phyloP scores from a whole-genome alignment of 1,140 invertebrate genomes.

The Trypoxylus dichotomus region DNA sequence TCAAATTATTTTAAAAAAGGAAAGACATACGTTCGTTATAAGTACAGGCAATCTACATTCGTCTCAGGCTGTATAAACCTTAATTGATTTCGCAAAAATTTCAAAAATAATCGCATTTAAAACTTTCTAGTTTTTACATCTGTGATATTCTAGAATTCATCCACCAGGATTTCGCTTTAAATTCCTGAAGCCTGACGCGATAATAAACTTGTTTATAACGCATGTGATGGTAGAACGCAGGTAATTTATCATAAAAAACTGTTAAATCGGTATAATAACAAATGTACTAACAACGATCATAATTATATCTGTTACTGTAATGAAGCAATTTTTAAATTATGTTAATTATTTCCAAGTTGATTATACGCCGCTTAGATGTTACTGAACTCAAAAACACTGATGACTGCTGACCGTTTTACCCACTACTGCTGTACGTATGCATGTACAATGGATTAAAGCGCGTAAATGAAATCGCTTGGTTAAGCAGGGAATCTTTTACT shows the following conservation, averaged over 20 bases:
- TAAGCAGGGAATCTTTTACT: neutral
- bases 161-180: no score
- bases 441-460: neutral
- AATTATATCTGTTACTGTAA: constrained; percentile 17
- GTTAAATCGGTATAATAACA: constrained; percentile 13
- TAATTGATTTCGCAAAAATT: no score
- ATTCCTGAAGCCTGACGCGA: no score
- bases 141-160: no score
- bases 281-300: neutral
- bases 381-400: constrained; percentile 1
- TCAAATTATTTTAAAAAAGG: no score
- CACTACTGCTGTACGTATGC: neutral
- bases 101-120: no score
- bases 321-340: constrained; percentile 21
- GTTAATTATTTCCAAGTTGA: constrained; percentile 10
- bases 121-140: no score
- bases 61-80: no score
- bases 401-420: neutral
- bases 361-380: constrained; percentile 13
- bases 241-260: neutral
- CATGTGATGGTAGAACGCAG: neutral
- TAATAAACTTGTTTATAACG: no score
- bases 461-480: constrained; percentile 10
- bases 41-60: no score
- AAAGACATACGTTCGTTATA: no score